Base-by-base conservation (phyloP, 2,113 vertebrate genomes). In the Argyrosomus japonicus region DNA sequence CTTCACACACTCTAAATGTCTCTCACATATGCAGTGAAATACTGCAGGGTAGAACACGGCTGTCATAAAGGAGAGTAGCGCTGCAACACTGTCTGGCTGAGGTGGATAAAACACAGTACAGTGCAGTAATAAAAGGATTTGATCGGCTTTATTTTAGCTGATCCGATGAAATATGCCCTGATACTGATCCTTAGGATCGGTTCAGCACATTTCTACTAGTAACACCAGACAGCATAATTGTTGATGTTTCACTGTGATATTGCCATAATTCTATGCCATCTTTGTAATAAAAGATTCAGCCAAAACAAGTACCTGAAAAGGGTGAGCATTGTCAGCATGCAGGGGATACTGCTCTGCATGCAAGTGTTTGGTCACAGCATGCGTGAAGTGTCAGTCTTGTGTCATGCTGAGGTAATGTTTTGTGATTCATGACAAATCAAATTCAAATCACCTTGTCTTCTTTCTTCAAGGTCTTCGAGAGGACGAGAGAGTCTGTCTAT, bases 341-440 rank as follows among this genome's bases (percentile, higher is more conserved):
- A 29, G 54, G 3, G 10, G 78, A 58, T 51, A 25, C 50, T 61
- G 29, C 40, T 83, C 64, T 60, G 32, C 70, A 32, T 68, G 71
- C 3, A 29, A 68, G 68, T 48, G 58, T 81, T 64, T 17, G 61
- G 72, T 72, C 63, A 27, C 40, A 75, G 77, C 54, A 17, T n/a
- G 25, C 65, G 80, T 83, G 67, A 23, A 17, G 57, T 69, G 82
- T 85, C 87, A 88, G 86, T 85, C 75, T 85, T 47, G 9, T 77
- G 81, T 87, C 79, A 57, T 67, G 83, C 62, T 65, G 68, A 86
- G 65, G 81, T 88, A 80, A 87, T 77, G 73, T 79, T 83, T 74
- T 58, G 54, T 83, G 86, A 88, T 87, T 91, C 54, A 87, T 82
- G 88, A 90, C 88, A 88, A 87, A 90, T 92, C 86, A 89, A 89